phyloP scores from a whole-genome alignment of 2,113 vertebrate species.

The Nerophis ophidion region DNA sequence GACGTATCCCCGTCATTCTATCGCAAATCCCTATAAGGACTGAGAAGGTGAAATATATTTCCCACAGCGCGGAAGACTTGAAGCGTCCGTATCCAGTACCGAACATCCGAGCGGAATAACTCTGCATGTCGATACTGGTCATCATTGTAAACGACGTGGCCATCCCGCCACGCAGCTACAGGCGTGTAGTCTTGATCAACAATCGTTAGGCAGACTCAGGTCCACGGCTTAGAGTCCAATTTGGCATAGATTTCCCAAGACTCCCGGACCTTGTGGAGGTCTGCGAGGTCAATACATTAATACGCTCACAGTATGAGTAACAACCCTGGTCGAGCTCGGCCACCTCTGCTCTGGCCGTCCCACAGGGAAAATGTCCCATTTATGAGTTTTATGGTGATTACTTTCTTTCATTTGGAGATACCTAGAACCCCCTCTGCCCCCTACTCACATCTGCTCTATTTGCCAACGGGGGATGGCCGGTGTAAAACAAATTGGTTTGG shows the following conservation, averaged over 20 bases:
- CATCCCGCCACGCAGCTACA: slow-evolving; percentile 3
- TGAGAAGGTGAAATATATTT: slow-evolving; percentile 1
- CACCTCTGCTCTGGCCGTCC: slow-evolving; percentile 6
- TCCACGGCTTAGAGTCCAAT: slow-evolving; percentile 55
- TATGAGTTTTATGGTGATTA: slow-evolving; percentile 54
- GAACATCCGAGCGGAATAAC: slow-evolving; percentile 26
- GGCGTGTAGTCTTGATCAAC: slow-evolving; percentile 33
- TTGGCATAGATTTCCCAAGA: slow-evolving; percentile 60
- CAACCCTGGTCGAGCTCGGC: slow-evolving; percentile 5
- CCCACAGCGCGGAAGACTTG: slow-evolving; percentile 23
- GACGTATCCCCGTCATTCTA: too few species aligned
- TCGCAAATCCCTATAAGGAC: too few species aligned
- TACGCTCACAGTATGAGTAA: slow-evolving; percentile 24
- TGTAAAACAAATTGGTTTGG: slow-evolving; percentile 53
- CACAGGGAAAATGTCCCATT: slow-evolving; percentile 14
- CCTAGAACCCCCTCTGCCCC: not conserved
- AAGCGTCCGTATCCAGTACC: slow-evolving; percentile 19
- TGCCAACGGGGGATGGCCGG: slow-evolving; percentile 35
- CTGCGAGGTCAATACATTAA: slow-evolving; percentile 26
- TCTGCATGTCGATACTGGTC: slow-evolving; percentile 22
- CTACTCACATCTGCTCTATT: slow-evolving; percentile 29
- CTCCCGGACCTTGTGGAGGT: slow-evolving; percentile 12
- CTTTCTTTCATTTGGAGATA: slow-evolving; percentile 52
- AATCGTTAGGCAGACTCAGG: slow-evolving; percentile 56
- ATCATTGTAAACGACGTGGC: slow-evolving; percentile 15